A percentile compares a stretch with the other conserved stretches of the same genome.
phyloP scores from a whole-genome alignment of 2,113 vertebrate genomes.

The Chinchilla lanigera region DNA sequence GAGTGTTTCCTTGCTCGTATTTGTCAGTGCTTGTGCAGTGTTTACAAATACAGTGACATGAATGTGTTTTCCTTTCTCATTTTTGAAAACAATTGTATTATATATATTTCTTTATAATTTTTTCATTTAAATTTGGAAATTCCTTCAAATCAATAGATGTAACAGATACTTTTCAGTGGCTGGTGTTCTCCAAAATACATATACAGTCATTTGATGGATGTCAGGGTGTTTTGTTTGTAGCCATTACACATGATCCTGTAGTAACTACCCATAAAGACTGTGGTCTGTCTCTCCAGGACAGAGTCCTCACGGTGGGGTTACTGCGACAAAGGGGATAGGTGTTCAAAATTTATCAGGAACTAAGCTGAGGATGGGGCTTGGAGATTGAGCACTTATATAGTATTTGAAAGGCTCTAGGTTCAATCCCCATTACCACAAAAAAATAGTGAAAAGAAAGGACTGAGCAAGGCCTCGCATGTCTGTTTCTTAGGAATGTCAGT shows the following conservation, averaged over 20 bases:
- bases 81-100: neutral
- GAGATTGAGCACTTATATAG: neutral
- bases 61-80: neutral
- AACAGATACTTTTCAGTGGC: neutral
- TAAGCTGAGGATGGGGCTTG: neutral
- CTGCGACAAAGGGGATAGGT: neutral
- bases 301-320: neutral
- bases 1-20: neutral
- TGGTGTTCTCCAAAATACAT: neutral
- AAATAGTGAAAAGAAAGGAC: neutral
- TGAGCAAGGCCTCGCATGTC: neutral
- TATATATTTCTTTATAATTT: neutral
- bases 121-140: neutral
- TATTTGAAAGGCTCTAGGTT: neutral
- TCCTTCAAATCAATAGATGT: neutral
- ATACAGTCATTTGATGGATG: neutral
- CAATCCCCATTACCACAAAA: neutral
- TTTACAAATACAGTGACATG: neutral
- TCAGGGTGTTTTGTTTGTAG: neutral
- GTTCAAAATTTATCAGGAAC: neutral
- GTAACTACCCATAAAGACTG: neutral
- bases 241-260: neutral
- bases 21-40: neutral
- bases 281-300: neutral
- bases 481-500: neutral